Base-by-base conservation (phyloP, 2,888 invertebrate species). In the Hypomecis punctinalis region DNA sequence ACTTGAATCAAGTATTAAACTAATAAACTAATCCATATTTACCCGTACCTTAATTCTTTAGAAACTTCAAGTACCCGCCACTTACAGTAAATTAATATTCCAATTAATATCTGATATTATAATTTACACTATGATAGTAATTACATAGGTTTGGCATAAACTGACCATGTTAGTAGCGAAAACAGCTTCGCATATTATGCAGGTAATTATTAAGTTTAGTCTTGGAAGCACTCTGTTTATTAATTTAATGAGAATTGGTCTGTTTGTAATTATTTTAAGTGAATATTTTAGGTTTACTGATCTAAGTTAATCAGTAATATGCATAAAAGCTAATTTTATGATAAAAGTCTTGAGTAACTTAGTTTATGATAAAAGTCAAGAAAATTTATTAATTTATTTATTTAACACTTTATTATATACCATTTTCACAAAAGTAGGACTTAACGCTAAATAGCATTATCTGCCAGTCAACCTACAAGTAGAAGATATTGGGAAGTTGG, bases 41-140 rank as follows among this genome's bases (percentile, higher is more conserved):
- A n/a, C n/a, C n/a, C n/a, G n/a, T 42, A 54, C 37, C 33, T 1
- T 43, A n/a, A 54, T 43, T 43, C 7, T 11, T 7, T 6, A 54
- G 42, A 43, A 43, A 11, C 8, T 11, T 8, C 33, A 10, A 7
- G 8, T 13, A 36, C 37, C 5, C 4, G 2, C 6, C 11, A 43
- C 11, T 43, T 33, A 7, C 9, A 43, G 43, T 39, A 33, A 8
- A 48, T 42, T 62, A 45, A 46, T 40, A 52, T 46, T 46, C 45
- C 7, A 53, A 54, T 58, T 63, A 63, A 49, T 63, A 43, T 40
- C 11, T 23, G 43, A 49, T 49, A 39, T 55, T 40, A 36, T 52
- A 58, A 54, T 54, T 53, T 53, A 43, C 45, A 39, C n/a, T 36
- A n/a, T n/a, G 23, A n/a, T 52, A 40, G n/a, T 63, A 48, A 58